These are phyloP conservation scores for Lobophora halterata DNA, from an alignment of 2,888 invertebrate genomes.

Conservation along the genomic window DNA sequence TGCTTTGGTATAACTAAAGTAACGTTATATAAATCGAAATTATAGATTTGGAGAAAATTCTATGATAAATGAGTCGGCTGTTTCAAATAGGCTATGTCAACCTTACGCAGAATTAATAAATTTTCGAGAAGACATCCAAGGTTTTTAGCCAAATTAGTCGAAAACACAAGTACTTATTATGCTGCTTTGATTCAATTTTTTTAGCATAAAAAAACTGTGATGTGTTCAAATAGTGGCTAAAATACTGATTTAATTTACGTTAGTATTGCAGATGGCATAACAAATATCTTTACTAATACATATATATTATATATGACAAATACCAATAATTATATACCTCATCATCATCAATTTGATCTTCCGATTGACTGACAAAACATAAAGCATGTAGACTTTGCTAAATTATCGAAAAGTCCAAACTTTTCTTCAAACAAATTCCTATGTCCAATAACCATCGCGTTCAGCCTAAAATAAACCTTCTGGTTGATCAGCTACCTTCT, in stretches of 20 bases:
- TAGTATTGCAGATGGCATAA: too few relatives aligned
- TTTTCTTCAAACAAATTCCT: constrained; percentile 21
- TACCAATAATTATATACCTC: constrained; percentile 10
- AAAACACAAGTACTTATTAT: constrained; percentile 54
- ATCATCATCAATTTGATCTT: constrained; percentile 21
- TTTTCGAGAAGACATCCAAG: constrained; percentile 59
- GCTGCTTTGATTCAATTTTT: constrained; percentile 51
- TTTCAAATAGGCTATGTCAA: constrained; percentile 9
- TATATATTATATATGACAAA: too few relatives aligned
- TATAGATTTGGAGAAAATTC: too few relatives aligned
- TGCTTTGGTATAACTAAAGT: too few relatives aligned
- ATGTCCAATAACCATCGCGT: constrained; percentile 16
- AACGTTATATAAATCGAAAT: too few relatives aligned
- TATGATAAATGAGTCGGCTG: constrained; percentile 1
- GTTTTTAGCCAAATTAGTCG: constrained; percentile 56
- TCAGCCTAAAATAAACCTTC: constrained; percentile 18
- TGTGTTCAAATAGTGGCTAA: too few relatives aligned
- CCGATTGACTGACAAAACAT: constrained; percentile 21
- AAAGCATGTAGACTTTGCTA: constrained; percentile 20
- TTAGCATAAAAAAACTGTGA: too few relatives aligned
- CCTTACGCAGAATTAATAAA: constrained; percentile 54
- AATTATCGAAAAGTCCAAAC: constrained; percentile 19
- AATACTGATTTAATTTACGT: constrained; percentile 49
- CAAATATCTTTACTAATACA: too few relatives aligned
- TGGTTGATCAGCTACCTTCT: constrained; percentile 8